Base-by-base conservation (phyloP, 2,113 vertebrate species). In the Callospermophilus lateralis region DNA sequence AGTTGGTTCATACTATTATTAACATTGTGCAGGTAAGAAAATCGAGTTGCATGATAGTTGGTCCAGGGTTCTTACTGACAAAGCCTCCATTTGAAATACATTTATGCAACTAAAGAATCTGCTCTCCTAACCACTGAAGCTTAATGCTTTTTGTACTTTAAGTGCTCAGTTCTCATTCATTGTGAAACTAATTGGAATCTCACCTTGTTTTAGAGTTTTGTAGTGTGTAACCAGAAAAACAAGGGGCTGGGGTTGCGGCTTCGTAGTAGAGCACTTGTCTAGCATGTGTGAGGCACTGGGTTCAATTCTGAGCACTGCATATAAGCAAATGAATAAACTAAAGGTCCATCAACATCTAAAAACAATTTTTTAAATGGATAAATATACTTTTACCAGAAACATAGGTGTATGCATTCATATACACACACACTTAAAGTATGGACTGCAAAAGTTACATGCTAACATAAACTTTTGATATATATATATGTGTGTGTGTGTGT, bases 181-280 rank as follows among this genome's bases (percentile, higher is more conserved):
- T 84, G 32, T 94, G 51, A 95, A 91, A 79, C 16, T 87, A 24
- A 93, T 39, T 92, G 45, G 61, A 88, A 90, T 61, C 61, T 77
- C 32, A 85, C 12, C 51, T 87, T 81, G 24, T 77, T 95, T 92
- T 68, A 88, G 16, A 76, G 28, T 85, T 97, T 48, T 84, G 3
- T 81, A 16, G 8, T 89, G 12, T 91, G 4, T 37, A 72, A 30
- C 8, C 73, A 84, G 32, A 13, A 51, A 51, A 51, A 51, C 48
- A 51, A 51, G 48, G 48, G 48, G 48, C 48, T 51, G 48, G 48
- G 48, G 10, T 51, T 51, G 48, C 13, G 48, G 48, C 48, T 51
- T 13, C 13, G 48, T 51, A 13, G 12, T 51, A 51, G 48, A 51
- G 48, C 0, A 11, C 48, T 51, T 51, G 2, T 11, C 48, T 51